These are phyloP conservation scores for Bombus difficillimus DNA, from an alignment of 1,140 invertebrate species.

Conservation along the genomic window DNA sequence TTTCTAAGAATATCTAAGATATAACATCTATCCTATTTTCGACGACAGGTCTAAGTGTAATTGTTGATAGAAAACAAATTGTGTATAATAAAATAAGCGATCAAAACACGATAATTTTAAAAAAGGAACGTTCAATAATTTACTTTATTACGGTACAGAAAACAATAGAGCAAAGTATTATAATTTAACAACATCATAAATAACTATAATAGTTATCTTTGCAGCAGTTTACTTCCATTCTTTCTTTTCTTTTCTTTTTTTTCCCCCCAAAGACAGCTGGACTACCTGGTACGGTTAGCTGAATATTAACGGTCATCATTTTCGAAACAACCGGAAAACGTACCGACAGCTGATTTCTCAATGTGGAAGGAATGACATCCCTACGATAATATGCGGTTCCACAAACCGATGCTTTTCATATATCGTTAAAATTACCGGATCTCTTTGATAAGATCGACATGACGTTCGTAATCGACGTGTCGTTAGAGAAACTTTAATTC, in stretches of 20 bases:
- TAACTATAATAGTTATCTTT: not conserved
- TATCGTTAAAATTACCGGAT: not conserved
- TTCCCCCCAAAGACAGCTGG: not conserved
- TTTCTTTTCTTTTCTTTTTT: not conserved
- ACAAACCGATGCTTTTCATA: not conserved
- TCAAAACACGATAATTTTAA: not conserved
- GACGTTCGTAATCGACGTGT: conserved; percentile 12
- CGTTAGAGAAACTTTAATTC: not conserved
- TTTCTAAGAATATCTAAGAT: conserved; percentile 2
- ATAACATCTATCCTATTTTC: not conserved
- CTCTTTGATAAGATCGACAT: conserved; percentile 10
- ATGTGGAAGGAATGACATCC: not conserved
- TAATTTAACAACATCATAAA: not conserved
- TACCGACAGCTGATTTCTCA: conserved; percentile 18
- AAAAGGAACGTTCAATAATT: not conserved
- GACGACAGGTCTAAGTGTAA: not conserved
- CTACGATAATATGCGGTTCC: not conserved
- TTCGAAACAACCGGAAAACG: conserved; percentile 25
- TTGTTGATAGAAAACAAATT: not conserved
- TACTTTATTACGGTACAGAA: not conserved
- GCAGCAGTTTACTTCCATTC: not conserved
- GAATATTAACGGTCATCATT: not conserved
- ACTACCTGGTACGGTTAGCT: not conserved
- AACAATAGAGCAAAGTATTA: not conserved
- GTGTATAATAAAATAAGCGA: not conserved